Evolutionary conservation across 2,113 vertebrate species (phyloP), one percentile per base, ranked within the genome.

Genomic region (Meleagris gallopavo): DNA sequence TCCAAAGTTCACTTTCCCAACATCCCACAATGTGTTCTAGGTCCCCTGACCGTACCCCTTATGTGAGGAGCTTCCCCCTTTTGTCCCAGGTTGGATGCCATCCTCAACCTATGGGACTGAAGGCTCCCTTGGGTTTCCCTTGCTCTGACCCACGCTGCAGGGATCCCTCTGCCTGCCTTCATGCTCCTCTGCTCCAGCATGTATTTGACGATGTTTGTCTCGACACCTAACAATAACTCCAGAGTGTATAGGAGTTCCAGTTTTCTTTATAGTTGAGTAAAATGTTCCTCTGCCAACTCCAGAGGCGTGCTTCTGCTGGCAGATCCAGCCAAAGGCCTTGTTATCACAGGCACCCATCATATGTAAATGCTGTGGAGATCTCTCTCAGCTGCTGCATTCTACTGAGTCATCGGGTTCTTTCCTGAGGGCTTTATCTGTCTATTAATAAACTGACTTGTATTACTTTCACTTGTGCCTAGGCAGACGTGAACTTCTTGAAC

Each of bases 11-110:
- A 25, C 8, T 62, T 86, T 24, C 21, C 2, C 1, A 43, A 41
- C n/a, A 41, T 5, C 27, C 58, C 0, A 0, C 38, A 2, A 81
- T 50, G 32, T 30, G 18, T 67, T 21, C 10, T 4, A 7, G 41
- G 27, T 16, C 4, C 18, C 14, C 24, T 55, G 72, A 15, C 45
- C n/a, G 52, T 67, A 25, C 17, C 20, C n/a, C 15, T n/a, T n/a
- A 16, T 52, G 5, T 21, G 15, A 67, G 19, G 18, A 48, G 2
- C 2, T 2, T 16, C 17, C 80, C 20, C n/a, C 9, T 3, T 1
- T 32, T 52, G 25, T 5, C 0, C 2, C 0, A 0, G n/a, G 24
- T 0, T 36, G 10, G 27, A 7, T 85, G 19, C n/a, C 46, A 36
- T 11, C 13, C 38, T 3, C n/a, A 69, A 34, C 11, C 67, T 5